A percentile compares a stretch with the other conserved stretches of the same genome.
These are phyloP conservation scores for Onychomys torridus DNA, from an alignment of 2,797 vertebrate genomes.

Conservation along the genomic window DNA sequence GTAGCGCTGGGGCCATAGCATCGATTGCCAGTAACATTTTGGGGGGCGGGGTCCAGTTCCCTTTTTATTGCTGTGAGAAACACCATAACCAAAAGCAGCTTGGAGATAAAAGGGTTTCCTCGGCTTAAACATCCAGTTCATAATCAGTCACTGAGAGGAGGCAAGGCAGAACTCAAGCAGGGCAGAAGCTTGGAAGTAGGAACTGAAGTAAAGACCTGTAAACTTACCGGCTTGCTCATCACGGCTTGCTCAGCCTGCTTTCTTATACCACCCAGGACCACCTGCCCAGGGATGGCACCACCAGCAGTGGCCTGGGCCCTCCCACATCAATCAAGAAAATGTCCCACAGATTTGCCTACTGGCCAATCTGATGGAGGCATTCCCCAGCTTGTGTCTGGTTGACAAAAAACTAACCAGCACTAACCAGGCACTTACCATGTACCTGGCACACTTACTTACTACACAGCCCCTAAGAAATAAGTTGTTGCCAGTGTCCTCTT, in stretches of 20 bases:
- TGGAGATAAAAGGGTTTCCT: not conserved
- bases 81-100: not conserved
- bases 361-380: not conserved
- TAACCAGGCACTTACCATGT: not conserved
- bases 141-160: not conserved
- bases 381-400: not conserved
- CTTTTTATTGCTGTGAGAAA: not conserved
- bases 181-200: not conserved
- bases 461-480: not conserved
- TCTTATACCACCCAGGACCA: not conserved
- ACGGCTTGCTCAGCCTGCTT: not conserved
- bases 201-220: not conserved
- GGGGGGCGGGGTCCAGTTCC: not conserved
- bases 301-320: not conserved
- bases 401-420: not conserved
- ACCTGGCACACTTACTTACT: not conserved
- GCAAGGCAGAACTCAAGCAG: not conserved
- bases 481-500: too few relatives aligned
- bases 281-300: not conserved
- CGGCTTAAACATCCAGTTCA: not conserved
- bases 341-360: not conserved
- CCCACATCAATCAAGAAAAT: not conserved
- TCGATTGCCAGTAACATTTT: not conserved
- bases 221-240: not conserved
- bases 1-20: not conserved